Conservation (phyloP, 2,797 vertebrate species). For the Parauchenoglanis punctatus region DNA sequence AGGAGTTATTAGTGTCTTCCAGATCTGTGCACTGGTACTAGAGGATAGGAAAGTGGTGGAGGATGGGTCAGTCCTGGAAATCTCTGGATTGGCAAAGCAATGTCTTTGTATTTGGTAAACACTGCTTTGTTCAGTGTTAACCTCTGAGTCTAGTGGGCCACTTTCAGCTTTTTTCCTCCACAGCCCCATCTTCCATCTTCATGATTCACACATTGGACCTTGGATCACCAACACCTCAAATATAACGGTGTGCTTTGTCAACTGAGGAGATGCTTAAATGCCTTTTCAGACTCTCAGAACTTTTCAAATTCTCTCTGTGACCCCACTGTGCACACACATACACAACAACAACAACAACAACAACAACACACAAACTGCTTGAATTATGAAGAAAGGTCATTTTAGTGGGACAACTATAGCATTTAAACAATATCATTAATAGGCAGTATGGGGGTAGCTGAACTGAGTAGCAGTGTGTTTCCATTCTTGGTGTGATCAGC, state of each 20-base stretch:
- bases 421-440: not conserved
- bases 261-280: not conserved
- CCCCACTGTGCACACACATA: conserved; percentile 51
- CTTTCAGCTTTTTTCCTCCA: conserved; percentile 35
- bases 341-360: not conserved
- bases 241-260: not conserved
- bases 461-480: not conserved
- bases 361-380: conserved; percentile 43
- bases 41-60: conserved; percentile 37
- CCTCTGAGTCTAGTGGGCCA: conserved; percentile 73
- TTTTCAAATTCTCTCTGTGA: conserved; percentile 7
- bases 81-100: conserved; percentile 60
- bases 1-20: conserved; percentile 76
- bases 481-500: not conserved
- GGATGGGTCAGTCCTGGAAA: conserved; percentile 42
- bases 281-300: not conserved
- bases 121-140: conserved; percentile 77
- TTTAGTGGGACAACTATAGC: not conserved
- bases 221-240: not conserved
- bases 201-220: not conserved
- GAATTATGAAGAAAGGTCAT: not conserved
- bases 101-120: conserved; percentile 76
- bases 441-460: not conserved
- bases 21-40: conserved; percentile 73
- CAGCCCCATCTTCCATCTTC: conserved; percentile 59